Evolutionary conservation across 37 sponge, comb jelly and placozoan species (phyloP), one percentile per base, ranked within the genome.

Genomic region (Beroe forskalii): DNA sequence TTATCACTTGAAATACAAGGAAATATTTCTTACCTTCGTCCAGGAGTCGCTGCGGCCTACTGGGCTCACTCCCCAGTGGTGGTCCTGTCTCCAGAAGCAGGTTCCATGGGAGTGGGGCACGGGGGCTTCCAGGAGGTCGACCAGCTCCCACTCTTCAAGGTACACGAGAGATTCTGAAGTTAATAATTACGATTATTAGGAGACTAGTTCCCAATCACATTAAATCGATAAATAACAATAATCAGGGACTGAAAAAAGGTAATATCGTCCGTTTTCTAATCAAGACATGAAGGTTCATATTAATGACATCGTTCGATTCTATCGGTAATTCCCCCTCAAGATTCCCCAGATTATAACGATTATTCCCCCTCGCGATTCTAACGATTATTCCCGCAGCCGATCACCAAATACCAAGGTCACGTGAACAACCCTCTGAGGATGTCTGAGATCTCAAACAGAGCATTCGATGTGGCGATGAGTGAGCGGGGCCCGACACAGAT

Each of bases 41-140:
- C 76, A 32, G 76, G 76, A 2, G 40, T 72, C 4, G 76, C 76
- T 6, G 76, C 76, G 14, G 76, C 76, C 3, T 72, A 72, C 76
- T 72, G 76, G 76, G 76, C 76, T 22, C 76, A 72, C 76, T 72
- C 76, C 6, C 76, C 76, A 1, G 76, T 72, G 8, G 40, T 72
- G 40, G 76, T 36, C 14, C 9, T 72, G 39, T 27, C 76, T 36
- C 76, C 76, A 12, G 76, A 72, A 22, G 76, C 76, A 23, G 40
- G 76, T 27, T 27, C 76, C 6, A 32, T 72, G 40, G 27, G 28
- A 17, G 27, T 27, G 36, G 76, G 76, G 6, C 76, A 72, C 30
- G 76, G 76, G 3, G 76, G 76, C 8, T 72, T 72, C 40, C 76
- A 72, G 40, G 76, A 72, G 76, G 76, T 72, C 22, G 76, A 72